phyloP scores from a whole-genome alignment of 1,140 invertebrate genomes.

The Cherax destructor region DNA sequence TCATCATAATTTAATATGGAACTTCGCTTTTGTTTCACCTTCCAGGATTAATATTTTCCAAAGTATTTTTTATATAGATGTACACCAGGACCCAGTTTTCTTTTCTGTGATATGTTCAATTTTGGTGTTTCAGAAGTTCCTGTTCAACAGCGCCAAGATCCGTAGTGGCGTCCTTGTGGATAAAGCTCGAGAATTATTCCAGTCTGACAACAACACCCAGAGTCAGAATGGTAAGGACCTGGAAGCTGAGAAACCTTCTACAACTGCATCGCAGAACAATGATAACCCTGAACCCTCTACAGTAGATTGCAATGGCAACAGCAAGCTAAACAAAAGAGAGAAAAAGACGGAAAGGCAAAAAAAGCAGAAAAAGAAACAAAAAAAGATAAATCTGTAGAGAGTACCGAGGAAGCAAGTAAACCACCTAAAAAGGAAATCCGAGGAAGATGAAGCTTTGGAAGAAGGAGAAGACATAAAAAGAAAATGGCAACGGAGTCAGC shows the following conservation, averaged over 20 bases:
- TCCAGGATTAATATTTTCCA: no score
- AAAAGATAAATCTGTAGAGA: neutral
- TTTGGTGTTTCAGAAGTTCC: constrained; percentile 19
- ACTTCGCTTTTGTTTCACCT: no score
- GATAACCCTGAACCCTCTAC: no score
- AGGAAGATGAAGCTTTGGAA: neutral
- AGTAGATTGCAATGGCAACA: neutral
- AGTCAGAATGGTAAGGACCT: neutral
- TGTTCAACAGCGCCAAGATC: neutral
- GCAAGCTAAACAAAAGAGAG: neutral
- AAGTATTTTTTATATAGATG: no score
- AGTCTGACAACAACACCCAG: neutral
- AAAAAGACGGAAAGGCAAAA: constrained; percentile 10
- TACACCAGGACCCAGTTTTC: no score
- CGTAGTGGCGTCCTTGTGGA: neutral
- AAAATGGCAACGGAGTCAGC: neutral
- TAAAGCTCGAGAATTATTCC: constrained; percentile 13
- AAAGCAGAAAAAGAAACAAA: constrained; percentile 1
- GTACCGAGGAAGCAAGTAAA: no score
- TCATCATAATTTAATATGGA: no score
- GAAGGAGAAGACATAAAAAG: neutral
- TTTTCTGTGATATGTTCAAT: neutral
- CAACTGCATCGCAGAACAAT: neutral
- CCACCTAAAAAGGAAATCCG: constrained; percentile 2
- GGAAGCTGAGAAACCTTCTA: neutral